Evolutionary conservation across 2,888 invertebrate genomes (phyloP), one percentile per base, ranked within the genome.

Genomic region (Drosophila lutescens): DNA sequence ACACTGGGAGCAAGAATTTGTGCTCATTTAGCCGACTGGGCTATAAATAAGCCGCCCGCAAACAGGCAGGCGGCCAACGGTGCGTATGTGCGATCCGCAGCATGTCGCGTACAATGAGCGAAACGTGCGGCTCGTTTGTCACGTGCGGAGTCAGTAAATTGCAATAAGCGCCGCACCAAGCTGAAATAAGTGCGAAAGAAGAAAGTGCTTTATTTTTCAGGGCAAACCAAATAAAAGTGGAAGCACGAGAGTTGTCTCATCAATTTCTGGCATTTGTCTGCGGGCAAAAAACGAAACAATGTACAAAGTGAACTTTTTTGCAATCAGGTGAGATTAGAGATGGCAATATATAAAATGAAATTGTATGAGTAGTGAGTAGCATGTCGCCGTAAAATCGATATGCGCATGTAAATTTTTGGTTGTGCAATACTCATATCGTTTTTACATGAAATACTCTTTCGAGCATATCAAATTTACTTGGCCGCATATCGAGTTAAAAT

Each of bases 131-230:
- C 86, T 89, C 89, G 88, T 89, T 84, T 88, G 88, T 89, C 89
- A 89, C 89, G 89, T 89, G 79, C 74, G 77, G 73, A 76, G 82
- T 86, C 79, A 80, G 89, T 89, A 89, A 89, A 89, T 89, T 89
- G 89, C 88, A 89, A 89, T 89, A 86, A 89, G 84, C 77, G 80
- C 75, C 68, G 76, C 72, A 75, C 80, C 79, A 80, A 83, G 83
- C 86, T 75, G 77, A 79, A 76, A 80, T 68, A 75, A 75, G 82
- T 75, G 74, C 51, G 70, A 66, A 50, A 47, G 32, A 62, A 40
- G 53, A 55, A 58, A 73, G 46, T 38, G 58, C 67, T 55, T 55
- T 66, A 66, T 55, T 66, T 66, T 66, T 46, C 66, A 55, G 32
- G 66, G 10, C 32, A 40, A 56, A 43, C 68, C 67, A 67, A 67